Percentiles rank a stretch among this genome's conserved stretches.
Conservation (phyloP, 2,888 invertebrate species). For the Dendrolimus pini region DNA sequence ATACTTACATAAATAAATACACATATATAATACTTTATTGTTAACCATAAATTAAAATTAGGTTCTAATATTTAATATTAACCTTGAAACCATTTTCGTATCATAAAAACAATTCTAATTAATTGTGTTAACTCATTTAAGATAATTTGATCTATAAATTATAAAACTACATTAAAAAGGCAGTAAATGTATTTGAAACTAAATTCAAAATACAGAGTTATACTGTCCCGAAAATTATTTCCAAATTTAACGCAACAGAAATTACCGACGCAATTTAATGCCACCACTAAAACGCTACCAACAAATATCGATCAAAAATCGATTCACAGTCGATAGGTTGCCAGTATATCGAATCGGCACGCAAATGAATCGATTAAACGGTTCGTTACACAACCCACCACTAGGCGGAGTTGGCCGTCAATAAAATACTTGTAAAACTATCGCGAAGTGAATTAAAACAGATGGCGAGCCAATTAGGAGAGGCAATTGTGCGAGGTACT, state of each 20-base stretch:
- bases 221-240: background rate
- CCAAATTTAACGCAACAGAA: background rate
- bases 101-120: too few relatives aligned
- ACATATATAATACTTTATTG: too few relatives aligned
- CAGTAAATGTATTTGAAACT: too few relatives aligned
- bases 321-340: constrained; percentile 6
- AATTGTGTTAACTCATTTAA: too few relatives aligned
- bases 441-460: constrained; percentile 76
- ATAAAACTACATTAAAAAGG: too few relatives aligned
- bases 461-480: constrained; percentile 74
- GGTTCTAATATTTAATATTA: too few relatives aligned
- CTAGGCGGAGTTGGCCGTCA: constrained; percentile 73
- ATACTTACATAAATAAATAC: too few relatives aligned
- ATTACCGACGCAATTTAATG: background rate
- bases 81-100: too few relatives aligned
- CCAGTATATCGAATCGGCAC: constrained; percentile 23
- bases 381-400: constrained; percentile 55
- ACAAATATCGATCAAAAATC: background rate
- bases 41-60: too few relatives aligned
- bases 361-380: constrained; percentile 74
- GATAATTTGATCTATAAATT: too few relatives aligned
- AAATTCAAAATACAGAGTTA: background rate
- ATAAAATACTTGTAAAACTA: constrained; percentile 77
- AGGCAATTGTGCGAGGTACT: constrained; percentile 71
- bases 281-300: background rate